phyloP scores from a whole-genome alignment of 2,888 invertebrate species.

The Pseudococcus longispinus region DNA sequence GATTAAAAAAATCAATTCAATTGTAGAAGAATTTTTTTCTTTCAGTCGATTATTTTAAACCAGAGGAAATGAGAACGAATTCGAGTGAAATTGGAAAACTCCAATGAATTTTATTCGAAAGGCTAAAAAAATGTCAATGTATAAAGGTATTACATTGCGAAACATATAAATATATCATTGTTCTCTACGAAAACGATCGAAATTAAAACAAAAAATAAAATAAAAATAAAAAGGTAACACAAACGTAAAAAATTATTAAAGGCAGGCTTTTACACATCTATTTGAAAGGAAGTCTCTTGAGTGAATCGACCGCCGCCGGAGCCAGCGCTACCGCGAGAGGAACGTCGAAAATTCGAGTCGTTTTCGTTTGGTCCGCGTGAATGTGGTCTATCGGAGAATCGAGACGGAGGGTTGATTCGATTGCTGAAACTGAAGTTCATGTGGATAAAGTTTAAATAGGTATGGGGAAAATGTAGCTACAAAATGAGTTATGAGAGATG shows the following conservation, averaged over 20 bases:
- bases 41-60: no score
- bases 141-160: conserved; percentile 15
- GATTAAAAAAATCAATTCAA: background rate
- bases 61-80: background rate
- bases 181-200: conserved; percentile 2
- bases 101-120: conserved; percentile 29
- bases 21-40: background rate
- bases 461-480: background rate
- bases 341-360: conserved; percentile 62
- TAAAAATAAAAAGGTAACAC: conserved; percentile 40
- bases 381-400: conserved; percentile 75
- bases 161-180: conserved; percentile 17
- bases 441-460: no score
- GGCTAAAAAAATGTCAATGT: conserved; percentile 37
- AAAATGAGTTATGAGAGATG: background rate
- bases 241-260: conserved; percentile 42
- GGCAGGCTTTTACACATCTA: conserved; percentile 71
- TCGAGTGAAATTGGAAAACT: background rate
- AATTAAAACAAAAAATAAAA: background rate
- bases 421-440: conserved; percentile 74
- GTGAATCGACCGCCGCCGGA: conserved; percentile 59
- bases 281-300: conserved; percentile 71
- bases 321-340: conserved; percentile 59
- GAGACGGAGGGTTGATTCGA: conserved; percentile 83
- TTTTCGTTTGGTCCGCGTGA: conserved; percentile 63